A percentile compares a stretch with the other conserved stretches of the same genome.
Evolutionary conservation across 37 sponge, comb jelly and placozoan species (phyloP).

Genomic region (Bolinopsis microptera): DNA sequence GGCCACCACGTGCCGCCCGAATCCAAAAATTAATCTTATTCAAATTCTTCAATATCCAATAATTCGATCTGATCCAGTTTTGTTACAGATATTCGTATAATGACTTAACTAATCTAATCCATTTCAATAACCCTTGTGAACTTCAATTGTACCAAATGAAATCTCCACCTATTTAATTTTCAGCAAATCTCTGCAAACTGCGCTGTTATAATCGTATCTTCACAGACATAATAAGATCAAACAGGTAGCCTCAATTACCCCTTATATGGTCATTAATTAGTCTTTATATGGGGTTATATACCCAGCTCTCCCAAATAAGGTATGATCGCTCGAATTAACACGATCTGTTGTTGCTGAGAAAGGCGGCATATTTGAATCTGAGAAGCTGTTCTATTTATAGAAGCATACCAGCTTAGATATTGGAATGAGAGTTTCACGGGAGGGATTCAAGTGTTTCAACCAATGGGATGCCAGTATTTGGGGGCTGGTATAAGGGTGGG

Average conservation of each 20-base stretch:
- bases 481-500: no score
- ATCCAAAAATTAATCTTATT: background rate
- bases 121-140: no score
- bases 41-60: background rate
- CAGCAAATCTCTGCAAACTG: background rate
- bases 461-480: no score
- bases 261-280: background rate
- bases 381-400: background rate
- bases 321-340: background rate
- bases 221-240: background rate
- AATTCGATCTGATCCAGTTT: background rate
- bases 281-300: background rate
- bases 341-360: background rate
- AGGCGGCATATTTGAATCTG: background rate
- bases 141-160: background rate
- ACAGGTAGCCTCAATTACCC: background rate
- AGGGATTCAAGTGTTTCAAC: no score
- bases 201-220: background rate
- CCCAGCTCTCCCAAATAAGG: background rate
- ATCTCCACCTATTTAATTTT: no score
- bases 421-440: background rate
- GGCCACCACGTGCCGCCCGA: no score
- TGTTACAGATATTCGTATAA: no score
- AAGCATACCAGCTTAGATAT: background rate
- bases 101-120: no score